A percentile compares a stretch with the other conserved stretches of the same genome.
Evolutionary conservation across 92 coral and sea anemone species (phyloP).

Genomic region (Hydrozoanthus gracilis): DNA sequence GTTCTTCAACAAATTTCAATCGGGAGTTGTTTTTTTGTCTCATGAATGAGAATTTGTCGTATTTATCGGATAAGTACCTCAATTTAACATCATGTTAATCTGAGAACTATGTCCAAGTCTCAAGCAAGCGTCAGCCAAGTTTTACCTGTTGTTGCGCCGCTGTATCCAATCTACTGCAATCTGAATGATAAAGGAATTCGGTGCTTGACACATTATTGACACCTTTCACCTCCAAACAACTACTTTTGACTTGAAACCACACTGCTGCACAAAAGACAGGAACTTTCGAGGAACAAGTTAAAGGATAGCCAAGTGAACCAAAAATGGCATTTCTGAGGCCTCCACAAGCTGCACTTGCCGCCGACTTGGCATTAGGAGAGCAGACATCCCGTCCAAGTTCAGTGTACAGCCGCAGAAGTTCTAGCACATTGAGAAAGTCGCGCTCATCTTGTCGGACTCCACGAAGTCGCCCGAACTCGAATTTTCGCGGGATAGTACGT

Average conservation of each 20-base stretch:
- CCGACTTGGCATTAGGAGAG: neutral
- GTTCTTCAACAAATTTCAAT: too few species aligned
- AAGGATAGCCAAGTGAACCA: neutral
- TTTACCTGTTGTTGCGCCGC: neutral
- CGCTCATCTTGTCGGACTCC: neutral
- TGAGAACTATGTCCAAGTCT: neutral
- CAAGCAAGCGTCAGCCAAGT: neutral
- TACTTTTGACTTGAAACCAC: neutral
- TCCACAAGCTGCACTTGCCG: neutral
- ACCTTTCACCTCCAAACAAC: slow-evolving; percentile 16
- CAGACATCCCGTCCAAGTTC: neutral
- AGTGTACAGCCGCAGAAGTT: too few species aligned
- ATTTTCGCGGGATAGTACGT: slow-evolving; percentile 66
- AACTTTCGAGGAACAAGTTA: neutral
- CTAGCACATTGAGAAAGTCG: too few species aligned
- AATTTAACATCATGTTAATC: too few species aligned
- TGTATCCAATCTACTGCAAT: neutral
- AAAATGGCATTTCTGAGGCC: slow-evolving; percentile 8
- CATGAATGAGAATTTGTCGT: too few species aligned
- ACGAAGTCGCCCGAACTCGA: neutral
- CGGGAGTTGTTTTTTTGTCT: too few species aligned
- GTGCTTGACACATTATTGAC: slow-evolving; percentile 20
- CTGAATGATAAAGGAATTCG: neutral
- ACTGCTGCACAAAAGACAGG: neutral
- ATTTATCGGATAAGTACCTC: too few species aligned